Percentiles rank a stretch among this genome's conserved stretches.
Conservation (phyloP, 2,113 vertebrate genomes). For the Peromyscus leucopus region DNA sequence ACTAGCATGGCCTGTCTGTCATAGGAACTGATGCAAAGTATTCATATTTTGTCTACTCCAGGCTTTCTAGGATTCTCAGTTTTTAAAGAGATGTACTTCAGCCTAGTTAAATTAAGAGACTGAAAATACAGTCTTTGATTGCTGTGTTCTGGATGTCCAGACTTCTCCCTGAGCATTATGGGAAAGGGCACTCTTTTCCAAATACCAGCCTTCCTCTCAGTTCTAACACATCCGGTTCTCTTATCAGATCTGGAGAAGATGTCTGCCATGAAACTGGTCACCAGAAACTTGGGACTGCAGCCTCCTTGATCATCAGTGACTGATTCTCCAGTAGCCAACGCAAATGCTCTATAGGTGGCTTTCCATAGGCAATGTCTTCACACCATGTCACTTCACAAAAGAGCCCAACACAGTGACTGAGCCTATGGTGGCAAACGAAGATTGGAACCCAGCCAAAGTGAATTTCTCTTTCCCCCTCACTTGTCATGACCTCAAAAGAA, state of each 20-base stretch:
- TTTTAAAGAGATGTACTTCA: slow-evolving; percentile 66
- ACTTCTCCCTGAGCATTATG: background rate
- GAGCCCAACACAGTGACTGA: background rate
- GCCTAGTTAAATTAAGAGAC: slow-evolving; percentile 61
- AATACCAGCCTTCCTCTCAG: background rate
- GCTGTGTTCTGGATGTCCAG: background rate
- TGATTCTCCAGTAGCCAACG: background rate
- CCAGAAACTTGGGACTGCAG: background rate
- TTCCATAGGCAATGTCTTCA: slow-evolving; percentile 3
- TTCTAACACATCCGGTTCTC: background rate
- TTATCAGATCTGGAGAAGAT: background rate
- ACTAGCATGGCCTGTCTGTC: slow-evolving; percentile 75
- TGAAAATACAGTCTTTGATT: slow-evolving; percentile 27
- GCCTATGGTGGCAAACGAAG: background rate
- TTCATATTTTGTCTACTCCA: slow-evolving; percentile 59
- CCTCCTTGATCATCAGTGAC: background rate
- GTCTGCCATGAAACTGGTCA: background rate
- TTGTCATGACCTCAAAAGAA: background rate
- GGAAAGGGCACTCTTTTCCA: background rate
- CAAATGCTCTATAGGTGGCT: background rate
- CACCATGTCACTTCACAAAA: background rate
- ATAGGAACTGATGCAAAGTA: slow-evolving; percentile 79
- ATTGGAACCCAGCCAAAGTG: background rate
- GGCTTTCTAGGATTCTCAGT: slow-evolving; percentile 54
- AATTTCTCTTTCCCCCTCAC: background rate